Conservation (phyloP, 2,797 vertebrate species). For the Syngnathus acus region DNA sequence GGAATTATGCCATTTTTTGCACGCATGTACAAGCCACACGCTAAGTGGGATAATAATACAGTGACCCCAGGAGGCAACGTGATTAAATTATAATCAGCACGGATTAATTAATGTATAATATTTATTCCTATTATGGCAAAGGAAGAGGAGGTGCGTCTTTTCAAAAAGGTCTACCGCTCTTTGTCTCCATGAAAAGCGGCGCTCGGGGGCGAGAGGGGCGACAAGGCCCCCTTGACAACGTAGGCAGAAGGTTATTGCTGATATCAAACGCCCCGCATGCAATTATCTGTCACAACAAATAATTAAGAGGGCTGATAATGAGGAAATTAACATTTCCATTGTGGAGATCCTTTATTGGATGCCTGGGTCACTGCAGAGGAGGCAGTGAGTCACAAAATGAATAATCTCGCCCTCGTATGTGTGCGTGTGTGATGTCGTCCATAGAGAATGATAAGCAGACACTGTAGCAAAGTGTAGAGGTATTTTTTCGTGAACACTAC, state of each 20-base stretch:
- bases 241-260: conserved; percentile 99
- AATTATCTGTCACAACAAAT: conserved; percentile 99
- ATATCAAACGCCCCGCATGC: conserved; percentile 91
- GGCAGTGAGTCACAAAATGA: conserved; percentile 40
- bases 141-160: conserved; percentile 75
- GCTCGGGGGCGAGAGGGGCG: conserved; percentile 73
- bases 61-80: conserved; percentile 80
- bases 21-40: conserved; percentile 45
- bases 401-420: conserved; percentile 32
- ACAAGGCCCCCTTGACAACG: conserved; percentile 90
- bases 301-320: conserved; percentile 93
- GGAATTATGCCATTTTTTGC: conserved; percentile 50
- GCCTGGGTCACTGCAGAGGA: conserved; percentile 58
- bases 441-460: conserved; percentile 43
- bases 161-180: conserved; percentile 84
- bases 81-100: conserved; percentile 99
- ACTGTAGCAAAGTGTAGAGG: conserved; percentile 21
- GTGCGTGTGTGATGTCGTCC: conserved; percentile 20
- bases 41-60: conserved; percentile 70
- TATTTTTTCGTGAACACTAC: conserved; percentile 18
- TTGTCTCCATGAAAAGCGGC: conserved; percentile 84
- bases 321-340: conserved; percentile 98
- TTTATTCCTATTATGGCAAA: conserved; percentile 92
- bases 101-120: conserved; percentile 99
- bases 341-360: conserved; percentile 66